These are phyloP conservation scores for Tetrapedia diversipes DNA, from an alignment of 2,888 invertebrate genomes.

Conservation along the genomic window DNA sequence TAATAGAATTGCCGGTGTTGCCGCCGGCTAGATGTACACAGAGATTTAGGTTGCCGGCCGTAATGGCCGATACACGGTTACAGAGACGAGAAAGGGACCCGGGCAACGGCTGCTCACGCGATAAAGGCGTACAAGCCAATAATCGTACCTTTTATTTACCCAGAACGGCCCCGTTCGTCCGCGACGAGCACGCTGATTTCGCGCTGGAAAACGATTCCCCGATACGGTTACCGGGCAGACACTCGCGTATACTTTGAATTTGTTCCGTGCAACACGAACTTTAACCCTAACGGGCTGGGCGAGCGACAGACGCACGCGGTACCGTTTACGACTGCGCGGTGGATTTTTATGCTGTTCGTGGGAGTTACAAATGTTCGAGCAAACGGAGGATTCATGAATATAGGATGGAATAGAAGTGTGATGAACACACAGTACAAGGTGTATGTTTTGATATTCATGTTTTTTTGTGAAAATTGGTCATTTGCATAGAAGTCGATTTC, in stretches of 20 bases:
- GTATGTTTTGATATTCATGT: too few species aligned
- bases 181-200: slow-evolving; percentile 14
- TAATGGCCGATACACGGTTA: slow-evolving; percentile 45
- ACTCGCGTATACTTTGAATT: background rate
- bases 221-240: slow-evolving; percentile 3
- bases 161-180: slow-evolving; percentile 19
- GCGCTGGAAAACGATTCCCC: background rate
- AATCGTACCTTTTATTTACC: slow-evolving; percentile 46
- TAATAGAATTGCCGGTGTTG: slow-evolving; percentile 53
- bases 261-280: background rate
- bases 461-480: too few species aligned
- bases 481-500: too few species aligned
- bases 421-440: too few species aligned
- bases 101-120: slow-evolving; percentile 18
- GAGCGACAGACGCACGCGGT: too few species aligned
- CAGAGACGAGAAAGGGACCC: slow-evolving; percentile 17
- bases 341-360: too few species aligned
- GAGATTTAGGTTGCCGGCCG: slow-evolving; percentile 45
- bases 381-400: too few species aligned
- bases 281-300: too few species aligned
- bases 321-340: background rate
- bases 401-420: too few species aligned
- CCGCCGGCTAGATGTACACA: slow-evolving; percentile 9
- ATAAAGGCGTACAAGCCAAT: slow-evolving; percentile 41
- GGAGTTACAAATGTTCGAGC: too few species aligned